These are phyloP conservation scores for Urosaurus nigricauda DNA, from an alignment of 2,797 vertebrate species.

Conservation along the genomic window DNA sequence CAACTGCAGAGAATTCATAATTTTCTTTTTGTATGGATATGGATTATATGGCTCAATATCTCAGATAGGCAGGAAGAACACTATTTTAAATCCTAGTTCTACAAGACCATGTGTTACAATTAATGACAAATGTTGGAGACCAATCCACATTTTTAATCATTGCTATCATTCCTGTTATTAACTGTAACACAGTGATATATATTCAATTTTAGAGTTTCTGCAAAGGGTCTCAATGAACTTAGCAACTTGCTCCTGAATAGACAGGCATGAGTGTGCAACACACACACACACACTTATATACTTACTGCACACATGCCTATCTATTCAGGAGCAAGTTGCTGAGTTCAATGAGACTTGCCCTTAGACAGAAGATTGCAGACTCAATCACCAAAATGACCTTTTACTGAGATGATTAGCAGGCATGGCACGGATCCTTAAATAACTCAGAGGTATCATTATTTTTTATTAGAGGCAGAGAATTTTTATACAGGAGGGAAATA, in stretches of 20 bases:
- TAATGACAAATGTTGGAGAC: constrained; percentile 5
- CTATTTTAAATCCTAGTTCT: constrained; percentile 5
- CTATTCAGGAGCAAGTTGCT: neutral
- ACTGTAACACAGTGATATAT: neutral
- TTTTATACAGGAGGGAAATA: constrained; percentile 45
- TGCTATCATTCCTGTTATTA: constrained; percentile 6
- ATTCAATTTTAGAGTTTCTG: too few relatives aligned
- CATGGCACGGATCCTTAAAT: constrained; percentile 62
- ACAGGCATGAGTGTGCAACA: too few relatives aligned
- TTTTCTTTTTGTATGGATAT: neutral
- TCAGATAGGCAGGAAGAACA: too few relatives aligned
- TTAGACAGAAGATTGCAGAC: constrained; percentile 24
- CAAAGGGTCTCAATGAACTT: too few relatives aligned
- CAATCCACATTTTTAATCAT: constrained; percentile 3
- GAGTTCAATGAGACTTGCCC: neutral
- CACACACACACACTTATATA: too few relatives aligned
- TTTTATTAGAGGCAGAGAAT: constrained; percentile 65
- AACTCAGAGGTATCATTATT: constrained; percentile 58
- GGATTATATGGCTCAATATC: neutral
- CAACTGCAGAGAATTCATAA: neutral
- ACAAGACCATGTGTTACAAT: neutral
- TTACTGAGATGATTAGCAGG: constrained; percentile 64
- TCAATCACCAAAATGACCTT: constrained; percentile 69
- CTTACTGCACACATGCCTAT: too few relatives aligned
- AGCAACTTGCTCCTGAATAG: too few relatives aligned